These are phyloP conservation scores for Himantopus leucocephalus DNA, from an alignment of 2,113 vertebrate species.

Conservation along the genomic window DNA sequence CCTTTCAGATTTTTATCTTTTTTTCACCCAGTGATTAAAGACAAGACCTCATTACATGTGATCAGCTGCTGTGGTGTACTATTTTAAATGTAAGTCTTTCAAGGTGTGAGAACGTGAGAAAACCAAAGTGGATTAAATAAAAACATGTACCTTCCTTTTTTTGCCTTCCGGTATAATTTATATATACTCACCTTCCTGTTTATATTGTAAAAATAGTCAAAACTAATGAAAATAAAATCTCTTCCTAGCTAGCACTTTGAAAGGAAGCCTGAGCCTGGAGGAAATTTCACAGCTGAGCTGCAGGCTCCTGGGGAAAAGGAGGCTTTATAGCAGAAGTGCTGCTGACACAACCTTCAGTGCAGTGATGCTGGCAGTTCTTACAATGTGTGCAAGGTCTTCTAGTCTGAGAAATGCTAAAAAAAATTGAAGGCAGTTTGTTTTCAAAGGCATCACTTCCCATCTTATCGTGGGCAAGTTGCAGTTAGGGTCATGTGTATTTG, in stretches of 20 bases:
- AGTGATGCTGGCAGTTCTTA: not conserved
- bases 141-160: not conserved
- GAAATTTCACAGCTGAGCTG: slow-evolving; percentile 33
- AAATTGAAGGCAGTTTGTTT: not conserved
- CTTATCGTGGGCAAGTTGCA: not conserved
- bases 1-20: not conserved
- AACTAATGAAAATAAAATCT: slow-evolving; percentile 33
- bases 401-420: not conserved
- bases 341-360: not conserved
- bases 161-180: not conserved
- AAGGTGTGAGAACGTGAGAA: not conserved
- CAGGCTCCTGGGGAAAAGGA: not conserved
- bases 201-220: not conserved
- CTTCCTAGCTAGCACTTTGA: not conserved
- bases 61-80: not conserved
- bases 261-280: not conserved
- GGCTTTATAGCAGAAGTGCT: not conserved
- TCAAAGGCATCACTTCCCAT: not conserved
- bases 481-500: not conserved
- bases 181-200: not conserved
- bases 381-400: not conserved
- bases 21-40: not conserved
- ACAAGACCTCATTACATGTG: not conserved
- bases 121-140: not conserved
- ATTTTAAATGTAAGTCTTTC: not conserved